Evolutionary conservation across 2,888 invertebrate genomes (phyloP).

Genomic region (Lasioglossum malachurum): DNA sequence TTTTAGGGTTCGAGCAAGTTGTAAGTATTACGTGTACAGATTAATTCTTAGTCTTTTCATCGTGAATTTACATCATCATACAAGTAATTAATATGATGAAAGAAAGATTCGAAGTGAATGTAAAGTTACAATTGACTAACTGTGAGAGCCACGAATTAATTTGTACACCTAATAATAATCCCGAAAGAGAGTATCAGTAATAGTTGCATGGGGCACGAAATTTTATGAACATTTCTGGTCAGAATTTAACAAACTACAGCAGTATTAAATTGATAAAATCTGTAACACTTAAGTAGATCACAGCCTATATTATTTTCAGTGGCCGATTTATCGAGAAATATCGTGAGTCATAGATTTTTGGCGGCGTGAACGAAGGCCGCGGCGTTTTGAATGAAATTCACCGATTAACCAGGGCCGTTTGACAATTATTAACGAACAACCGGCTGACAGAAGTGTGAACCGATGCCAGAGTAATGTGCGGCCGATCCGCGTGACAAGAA

Average conservation of each 20-base stretch:
- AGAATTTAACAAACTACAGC: not conserved
- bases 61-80: not conserved
- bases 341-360: not conserved
- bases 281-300: not conserved
- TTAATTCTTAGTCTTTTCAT: not conserved
- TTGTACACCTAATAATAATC: not conserved
- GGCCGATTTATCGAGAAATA: not conserved
- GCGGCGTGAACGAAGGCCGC: not conserved
- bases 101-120: not conserved
- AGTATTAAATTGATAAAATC: not conserved
- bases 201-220: not conserved
- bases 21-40: not conserved
- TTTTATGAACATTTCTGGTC: not conserved
- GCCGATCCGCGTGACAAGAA: conserved; percentile 41
- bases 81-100: not conserved
- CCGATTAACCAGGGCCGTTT: conserved; percentile 6
- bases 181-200: not conserved
- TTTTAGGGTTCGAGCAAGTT: not conserved
- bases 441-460: not conserved
- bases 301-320: too few relatives aligned
- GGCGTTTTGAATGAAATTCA: not conserved
- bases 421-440: conserved; percentile 37
- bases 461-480: conserved; percentile 24
- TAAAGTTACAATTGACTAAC: not conserved
- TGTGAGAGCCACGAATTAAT: not conserved